Base-by-base conservation (phyloP, 2,888 invertebrate genomes). In the Physocephala rufipes region DNA sequence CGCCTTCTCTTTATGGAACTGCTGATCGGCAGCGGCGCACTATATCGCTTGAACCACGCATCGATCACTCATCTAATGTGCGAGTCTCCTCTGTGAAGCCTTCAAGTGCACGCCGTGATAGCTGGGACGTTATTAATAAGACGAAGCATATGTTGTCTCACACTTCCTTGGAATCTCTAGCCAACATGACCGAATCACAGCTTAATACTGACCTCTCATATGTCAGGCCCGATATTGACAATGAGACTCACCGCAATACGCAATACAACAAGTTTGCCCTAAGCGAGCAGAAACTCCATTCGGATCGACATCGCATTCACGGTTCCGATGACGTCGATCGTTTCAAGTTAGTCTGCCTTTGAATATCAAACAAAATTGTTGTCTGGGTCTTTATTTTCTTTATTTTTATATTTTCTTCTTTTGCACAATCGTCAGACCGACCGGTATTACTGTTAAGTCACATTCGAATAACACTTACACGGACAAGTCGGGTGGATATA, bases 71-170 rank as follows among this genome's bases (percentile, higher is more conserved):
- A 36, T 89, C 89, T 4, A 89, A 89, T 76, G 86, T 90, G 65
- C 86, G 88, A 80, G 90, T 91, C 2, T 91, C 91, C 0, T 88
- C 90, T 1, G 84, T 88, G 76, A 88, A 89, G 72, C 88, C 89
- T 36, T 87, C 88, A 0, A 83, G 88, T 3, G 87, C 89, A 0
- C 88, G 93, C 72, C 89, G 91, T 66, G 94, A 94, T 79, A 93
- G 93, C 28, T 94, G 94, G 94, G 94, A 95, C 80, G 90, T 92
- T 7, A 90, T 94, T 70, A 92, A 93, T 70, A 94, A 93, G 85
- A 94, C 94, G 1, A 90, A 92, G 80, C 91, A 93, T 74, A 89
- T 93, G 84, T 87, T 93, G 62, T 91, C 91, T 75, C 89, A 90
- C 78, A 89, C 89, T 76, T 92, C 92, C 77, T 86, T 93, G 70